Conservation (phyloP, 2,113 vertebrate species). For the Forbesichthys papilliferus region DNA sequence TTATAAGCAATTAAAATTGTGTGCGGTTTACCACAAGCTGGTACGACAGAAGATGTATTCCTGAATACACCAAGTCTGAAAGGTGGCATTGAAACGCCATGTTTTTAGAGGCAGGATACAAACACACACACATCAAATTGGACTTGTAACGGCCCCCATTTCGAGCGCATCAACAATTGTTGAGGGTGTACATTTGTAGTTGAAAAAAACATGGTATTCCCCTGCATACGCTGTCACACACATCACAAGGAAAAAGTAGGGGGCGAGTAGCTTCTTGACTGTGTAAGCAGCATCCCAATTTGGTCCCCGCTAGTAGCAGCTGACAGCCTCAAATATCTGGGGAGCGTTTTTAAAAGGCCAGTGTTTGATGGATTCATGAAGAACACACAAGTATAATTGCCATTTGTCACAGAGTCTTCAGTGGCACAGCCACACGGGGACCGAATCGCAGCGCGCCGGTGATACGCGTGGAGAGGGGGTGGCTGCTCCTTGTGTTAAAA, state of each 20-base stretch:
- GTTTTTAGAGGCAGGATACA: conserved; percentile 36
- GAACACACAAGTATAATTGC: conserved; percentile 87
- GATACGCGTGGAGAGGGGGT: conserved; percentile 36
- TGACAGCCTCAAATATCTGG: conserved; percentile 82
- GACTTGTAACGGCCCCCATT: conserved; percentile 76
- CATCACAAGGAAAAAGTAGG: conserved; percentile 76
- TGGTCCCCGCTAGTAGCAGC: conserved; percentile 76
- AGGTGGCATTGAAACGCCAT: conserved; percentile 63
- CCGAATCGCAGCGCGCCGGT: conserved; percentile 40
- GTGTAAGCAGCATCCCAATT: conserved; percentile 83
- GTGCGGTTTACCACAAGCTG: conserved; percentile 28
- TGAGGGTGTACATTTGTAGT: conserved; percentile 81
- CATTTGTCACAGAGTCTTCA: conserved; percentile 82
- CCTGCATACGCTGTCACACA: conserved; percentile 81
- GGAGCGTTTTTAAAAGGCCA: conserved; percentile 86
- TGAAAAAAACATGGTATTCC: conserved; percentile 82
- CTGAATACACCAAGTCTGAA: conserved; percentile 55
- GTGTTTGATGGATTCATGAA: conserved; percentile 84
- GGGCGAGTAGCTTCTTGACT: conserved; percentile 78
- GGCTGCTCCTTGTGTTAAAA: conserved; percentile 77
- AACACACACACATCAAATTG: conserved; percentile 62
- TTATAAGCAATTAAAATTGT: conserved; percentile 32
- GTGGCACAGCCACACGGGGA: conserved; percentile 73
- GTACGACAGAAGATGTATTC: conserved; percentile 15
- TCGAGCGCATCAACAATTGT: conserved; percentile 80